Base-by-base conservation (phyloP, 2,797 vertebrate species). In the Cyclopterus lumpus region DNA sequence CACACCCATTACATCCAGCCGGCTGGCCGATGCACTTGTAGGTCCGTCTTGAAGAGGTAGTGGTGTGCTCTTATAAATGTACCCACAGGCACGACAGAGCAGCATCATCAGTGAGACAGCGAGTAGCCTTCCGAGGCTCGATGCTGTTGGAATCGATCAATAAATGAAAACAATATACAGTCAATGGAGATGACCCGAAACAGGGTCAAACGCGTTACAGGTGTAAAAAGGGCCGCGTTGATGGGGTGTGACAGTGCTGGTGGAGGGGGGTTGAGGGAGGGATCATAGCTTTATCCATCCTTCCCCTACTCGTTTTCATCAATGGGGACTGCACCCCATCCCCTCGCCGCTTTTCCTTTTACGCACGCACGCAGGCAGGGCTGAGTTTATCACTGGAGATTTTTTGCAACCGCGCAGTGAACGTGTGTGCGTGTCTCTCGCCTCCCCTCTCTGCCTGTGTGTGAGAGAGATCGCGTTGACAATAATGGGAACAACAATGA, bases 191-290 rank as follows among this genome's bases (percentile, higher is more conserved):
- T 91, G 85, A 86, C 83, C 79, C 74, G 73, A 88, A 91, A 89
- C 82, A 66, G 88, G 87, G 90, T 90, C 91, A 90, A 73, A 79
- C 74, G 79, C 59, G 87, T 91, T 91, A 88, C 92, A 93, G 89
- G 89, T 93, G 90, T 57, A 85, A 84, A 78, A 15, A 22, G 72
- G 73, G 63, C 67, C 48, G 66, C 16, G 76, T 79, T 74, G 86
- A 83, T 53, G 90, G 93, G 93, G 90, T 89, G 93, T 91, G 92
- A 91, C 86, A 74, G 79, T 1, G 51, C 57, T 64, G 63, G 16
- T 15, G 61, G 53, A 5, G 46, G 34, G 18, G 32, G 9, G 22
- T 59, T 46, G 40, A 20, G 3, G 65, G 86, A 89, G 93, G 91
- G 92, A 88, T 93, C 92, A 93, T 88, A 86, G 83, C 86, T 51